phyloP scores from a whole-genome alignment of 1,140 invertebrate genomes.

The Drosophila athabasca region DNA sequence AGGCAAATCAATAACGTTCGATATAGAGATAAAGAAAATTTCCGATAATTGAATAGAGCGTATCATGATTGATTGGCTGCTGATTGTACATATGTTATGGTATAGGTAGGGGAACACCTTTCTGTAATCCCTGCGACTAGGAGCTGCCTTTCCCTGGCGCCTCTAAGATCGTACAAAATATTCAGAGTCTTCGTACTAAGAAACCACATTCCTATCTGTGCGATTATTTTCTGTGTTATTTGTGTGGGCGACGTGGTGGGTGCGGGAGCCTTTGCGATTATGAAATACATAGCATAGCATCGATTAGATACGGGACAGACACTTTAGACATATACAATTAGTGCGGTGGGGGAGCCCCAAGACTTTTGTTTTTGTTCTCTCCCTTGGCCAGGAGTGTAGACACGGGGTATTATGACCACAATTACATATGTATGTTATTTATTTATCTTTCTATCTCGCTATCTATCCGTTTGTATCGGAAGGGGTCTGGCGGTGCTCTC shows the following conservation, averaged over 20 bases:
- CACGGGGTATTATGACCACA: constrained; percentile 51
- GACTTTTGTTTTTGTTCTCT: constrained; percentile 11
- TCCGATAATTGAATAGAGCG: neutral
- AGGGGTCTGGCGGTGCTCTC: neutral
- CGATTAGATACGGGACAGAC: constrained; percentile 64
- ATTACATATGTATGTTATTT: constrained; percentile 62
- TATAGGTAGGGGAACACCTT: constrained; percentile 4
- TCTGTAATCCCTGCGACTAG: constrained; percentile 9
- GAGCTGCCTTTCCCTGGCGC: constrained; percentile 27
- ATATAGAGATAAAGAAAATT: neutral
- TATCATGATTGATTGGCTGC: constrained; percentile 25
- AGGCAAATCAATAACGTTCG: constrained; percentile 22
- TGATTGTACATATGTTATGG: neutral
- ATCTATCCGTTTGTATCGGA: constrained; percentile 41
- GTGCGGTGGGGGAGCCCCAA: constrained; percentile 1
- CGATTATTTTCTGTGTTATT: neutral
- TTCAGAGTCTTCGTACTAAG: neutral
- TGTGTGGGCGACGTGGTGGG: no score
- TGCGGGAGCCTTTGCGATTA: constrained; percentile 40
- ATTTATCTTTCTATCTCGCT: constrained; percentile 38
- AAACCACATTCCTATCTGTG: constrained; percentile 20
- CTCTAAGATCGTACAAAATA: neutral
- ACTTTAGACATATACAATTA: constrained; percentile 30
- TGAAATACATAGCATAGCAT: constrained; percentile 37
- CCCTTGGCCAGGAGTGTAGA: constrained; percentile 21